Percentiles rank a stretch among this genome's conserved stretches.
Evolutionary conservation across 2,888 invertebrate species (phyloP).

Genomic region (Sarcophaga carnaria): DNA sequence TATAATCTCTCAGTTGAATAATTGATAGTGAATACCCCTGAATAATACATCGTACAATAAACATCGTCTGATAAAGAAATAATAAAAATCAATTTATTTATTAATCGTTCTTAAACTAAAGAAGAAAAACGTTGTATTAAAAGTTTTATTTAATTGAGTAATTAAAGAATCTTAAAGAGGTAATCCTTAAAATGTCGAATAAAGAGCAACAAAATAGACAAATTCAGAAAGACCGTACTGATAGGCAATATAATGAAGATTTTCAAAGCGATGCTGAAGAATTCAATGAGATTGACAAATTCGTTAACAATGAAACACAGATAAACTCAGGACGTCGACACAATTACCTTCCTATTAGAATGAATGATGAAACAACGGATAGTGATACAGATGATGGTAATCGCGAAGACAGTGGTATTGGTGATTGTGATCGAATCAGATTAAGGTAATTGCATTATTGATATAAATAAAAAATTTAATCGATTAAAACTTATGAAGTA

Average conservation of each 20-base stretch:
- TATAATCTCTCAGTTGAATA: too few species aligned
- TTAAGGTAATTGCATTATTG: slow-evolving; percentile 18
- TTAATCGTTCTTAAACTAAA: not conserved
- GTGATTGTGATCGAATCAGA: slow-evolving; percentile 12
- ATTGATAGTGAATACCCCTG: too few species aligned
- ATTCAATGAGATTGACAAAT: too few species aligned
- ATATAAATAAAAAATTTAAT: too few species aligned
- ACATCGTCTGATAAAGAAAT: too few species aligned
- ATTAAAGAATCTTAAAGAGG: not conserved
- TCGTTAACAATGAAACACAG: not conserved
- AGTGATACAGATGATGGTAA: not conserved
- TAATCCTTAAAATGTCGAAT: not conserved
- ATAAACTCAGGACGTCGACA: not conserved
- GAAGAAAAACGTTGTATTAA: not conserved
- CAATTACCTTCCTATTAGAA: not conserved
- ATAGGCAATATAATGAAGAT: too few species aligned
- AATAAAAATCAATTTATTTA: too few species aligned
- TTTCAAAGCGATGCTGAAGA: too few species aligned
- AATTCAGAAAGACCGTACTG: too few species aligned
- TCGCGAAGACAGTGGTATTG: slow-evolving; percentile 14
- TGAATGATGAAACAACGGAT: not conserved
- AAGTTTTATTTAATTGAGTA: not conserved
- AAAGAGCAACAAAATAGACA: too few species aligned
- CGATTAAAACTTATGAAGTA: not conserved
- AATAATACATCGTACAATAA: too few species aligned